These are phyloP conservation scores for Actinernus sp. DNA, from an alignment of 92 coral and sea anemone species.

Conservation along the genomic window DNA sequence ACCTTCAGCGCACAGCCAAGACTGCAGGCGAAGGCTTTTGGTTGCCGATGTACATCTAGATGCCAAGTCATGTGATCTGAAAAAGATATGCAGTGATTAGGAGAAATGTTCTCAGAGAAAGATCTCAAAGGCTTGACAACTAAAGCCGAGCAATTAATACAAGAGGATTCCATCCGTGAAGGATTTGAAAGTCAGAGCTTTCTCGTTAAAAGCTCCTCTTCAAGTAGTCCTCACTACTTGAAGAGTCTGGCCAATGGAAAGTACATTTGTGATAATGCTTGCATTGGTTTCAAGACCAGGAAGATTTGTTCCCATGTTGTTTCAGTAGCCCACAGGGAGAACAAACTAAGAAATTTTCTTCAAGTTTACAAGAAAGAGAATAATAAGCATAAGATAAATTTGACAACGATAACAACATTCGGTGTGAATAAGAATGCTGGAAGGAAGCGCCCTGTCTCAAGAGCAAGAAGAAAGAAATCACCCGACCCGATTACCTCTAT, in stretches of 20 bases:
- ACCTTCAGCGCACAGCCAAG: no score
- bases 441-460: constrained; percentile 24
- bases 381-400: constrained; percentile 9
- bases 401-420: constrained; percentile 35
- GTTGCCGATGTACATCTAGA: no score
- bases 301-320: constrained; percentile 43
- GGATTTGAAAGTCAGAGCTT: constrained; percentile 42
- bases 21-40: no score
- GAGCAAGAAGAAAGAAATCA: constrained; percentile 17
- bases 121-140: constrained; percentile 13
- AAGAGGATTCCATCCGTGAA: constrained; percentile 17
- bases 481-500: constrained; percentile 39
- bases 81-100: no score
- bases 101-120: constrained; percentile 25
- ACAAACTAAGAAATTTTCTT: constrained; percentile 14
- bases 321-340: constrained; percentile 39
- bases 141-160: constrained; percentile 42
- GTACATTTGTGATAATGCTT: constrained; percentile 39
- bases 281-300: constrained; percentile 50
- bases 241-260: constrained; percentile 21
- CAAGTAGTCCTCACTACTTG: constrained; percentile 20
- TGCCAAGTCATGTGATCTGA: no score
- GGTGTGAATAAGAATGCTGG: constrained; percentile 47
- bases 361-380: constrained; percentile 15
- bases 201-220: constrained; percentile 29